Base-by-base conservation (phyloP, 2,888 invertebrate genomes). In the Saturnia pavonia region DNA sequence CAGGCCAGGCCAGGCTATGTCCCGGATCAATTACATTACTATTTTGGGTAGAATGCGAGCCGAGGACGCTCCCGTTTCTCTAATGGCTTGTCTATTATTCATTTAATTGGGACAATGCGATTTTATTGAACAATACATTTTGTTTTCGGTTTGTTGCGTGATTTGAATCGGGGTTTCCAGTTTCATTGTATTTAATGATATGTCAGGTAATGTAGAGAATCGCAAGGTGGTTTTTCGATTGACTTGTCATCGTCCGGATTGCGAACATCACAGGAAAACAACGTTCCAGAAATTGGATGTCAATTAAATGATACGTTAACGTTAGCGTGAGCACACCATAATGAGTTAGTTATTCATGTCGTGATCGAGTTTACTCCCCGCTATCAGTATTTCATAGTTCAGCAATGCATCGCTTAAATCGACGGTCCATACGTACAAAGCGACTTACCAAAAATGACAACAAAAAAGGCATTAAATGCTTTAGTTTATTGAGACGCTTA, bases 1-100 rank as follows among this genome's bases (percentile, higher is more conserved):
- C 80, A 74, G 68, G 74, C 76, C 9, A 54, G 66, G 7, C 75
- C 80, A 74, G 68, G 74, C 76, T 11, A 54, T 76, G 78, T 80
- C 80, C 80, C 85, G 82, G 83, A 83, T 84, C 85, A 84, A 84
- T 85, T 83, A 82, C 85, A 78, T 71, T 71, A 70, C 76, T 74
- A 75, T 60, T 60, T 27, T 27, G 27, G 2, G 27, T 60, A 27
- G 57, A 60, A 54, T 42, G 65, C 67, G 69, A 65, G 66, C 45
- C 48, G 71, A 57, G 25, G 67, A 65, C 65, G 65, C 65, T 34
- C 65, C 65, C 65, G 65, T 40, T 34, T n/a, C 40, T 16, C 65
- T 75, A 76, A 78, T 79, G 73, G 76, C 78, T 79, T 81, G 77
- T 74, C 80, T 82, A 83, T 78, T 81, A 78, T 80, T 78, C 79